These are phyloP conservation scores for Oncopodura yosiiana DNA, from an alignment of 1,140 invertebrate species.

Conservation along the genomic window DNA sequence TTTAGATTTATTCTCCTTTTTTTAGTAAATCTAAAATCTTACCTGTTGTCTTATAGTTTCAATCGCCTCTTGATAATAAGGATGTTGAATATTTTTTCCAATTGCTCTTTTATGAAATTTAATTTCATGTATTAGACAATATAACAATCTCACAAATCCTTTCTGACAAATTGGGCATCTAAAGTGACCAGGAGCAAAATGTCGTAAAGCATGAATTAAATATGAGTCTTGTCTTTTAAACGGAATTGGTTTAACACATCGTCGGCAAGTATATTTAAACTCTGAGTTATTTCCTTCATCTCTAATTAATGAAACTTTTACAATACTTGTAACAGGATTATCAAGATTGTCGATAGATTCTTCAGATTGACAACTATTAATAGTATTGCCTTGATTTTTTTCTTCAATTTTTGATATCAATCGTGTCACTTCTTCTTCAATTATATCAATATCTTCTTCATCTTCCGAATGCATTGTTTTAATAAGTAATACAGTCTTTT, in stretches of 20 bases:
- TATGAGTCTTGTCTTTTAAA: slow-evolving; percentile 10
- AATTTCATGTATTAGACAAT: slow-evolving; percentile 5
- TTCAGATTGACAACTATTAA: background rate
- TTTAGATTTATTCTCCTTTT: background rate
- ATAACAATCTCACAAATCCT: background rate
- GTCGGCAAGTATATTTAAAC: background rate
- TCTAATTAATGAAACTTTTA: background rate
- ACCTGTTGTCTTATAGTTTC: background rate
- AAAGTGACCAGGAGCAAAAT: slow-evolving; percentile 10
- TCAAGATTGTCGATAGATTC: background rate
- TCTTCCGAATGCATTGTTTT: no score
- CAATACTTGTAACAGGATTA: background rate
- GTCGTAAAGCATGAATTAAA: slow-evolving; percentile 1
- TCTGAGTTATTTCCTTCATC: background rate
- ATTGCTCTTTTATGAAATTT: background rate
- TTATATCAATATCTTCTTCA: no score
- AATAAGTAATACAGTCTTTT: no score
- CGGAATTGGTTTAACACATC: background rate
- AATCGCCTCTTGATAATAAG: background rate
- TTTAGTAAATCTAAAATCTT: background rate
- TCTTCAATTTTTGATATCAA: no score
- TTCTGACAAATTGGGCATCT: slow-evolving; percentile 12
- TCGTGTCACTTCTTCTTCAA: no score
- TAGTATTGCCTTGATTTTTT: no score
- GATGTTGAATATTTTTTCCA: no score